Base-by-base conservation (phyloP, 2,797 vertebrate species). In the Bradypus variegatus region DNA sequence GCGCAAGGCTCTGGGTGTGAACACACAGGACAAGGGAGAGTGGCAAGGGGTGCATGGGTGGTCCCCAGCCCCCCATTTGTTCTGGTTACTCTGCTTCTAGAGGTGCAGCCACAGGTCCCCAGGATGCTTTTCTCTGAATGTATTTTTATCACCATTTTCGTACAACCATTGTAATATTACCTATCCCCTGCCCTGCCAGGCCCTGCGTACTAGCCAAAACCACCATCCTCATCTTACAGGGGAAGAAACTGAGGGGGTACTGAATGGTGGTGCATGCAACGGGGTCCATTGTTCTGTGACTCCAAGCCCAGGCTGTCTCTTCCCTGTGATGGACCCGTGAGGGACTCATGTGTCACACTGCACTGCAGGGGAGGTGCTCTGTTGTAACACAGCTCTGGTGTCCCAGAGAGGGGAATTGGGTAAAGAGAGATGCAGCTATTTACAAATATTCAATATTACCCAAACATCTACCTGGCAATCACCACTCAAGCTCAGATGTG, bases 261-360 rank as follows among this genome's bases (percentile, higher is more conserved):
- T 25, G 5, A 55, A 4, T 7, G 1, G n/a, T 4, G 3, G 38
- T 5, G 29, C 19, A 0, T 2, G 11, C 16, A 41, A 2, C 8
- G 25, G 33, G 29, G 11, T 2, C 13, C 1, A 1, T 10, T 0
- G 1, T 55, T 2, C 3, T 73, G 21, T 19, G 29, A 29, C 2
- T 15, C 31, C 27, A 33, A 85, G 45, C 9, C 36, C 50, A 48
- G 21, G 4, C 2, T 36, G 60, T 55, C 2, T 36, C 65, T 55
- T 62, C 45, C 73, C 77, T 5, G 2, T 0, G 3, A 21, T 23
- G 1, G 2, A 9, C 73, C 77, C 6, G 1, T 0, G 4, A 25
- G 15, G 1, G 2, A 12, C 11, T 78, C 31, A 21, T 11, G 15
- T 2, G 38, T 53, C n/a, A 2, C 13, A 0, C 11, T 3, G 12